Conservation (phyloP, 1,140 invertebrate genomes). For the Meloidogyne hapla region DNA sequence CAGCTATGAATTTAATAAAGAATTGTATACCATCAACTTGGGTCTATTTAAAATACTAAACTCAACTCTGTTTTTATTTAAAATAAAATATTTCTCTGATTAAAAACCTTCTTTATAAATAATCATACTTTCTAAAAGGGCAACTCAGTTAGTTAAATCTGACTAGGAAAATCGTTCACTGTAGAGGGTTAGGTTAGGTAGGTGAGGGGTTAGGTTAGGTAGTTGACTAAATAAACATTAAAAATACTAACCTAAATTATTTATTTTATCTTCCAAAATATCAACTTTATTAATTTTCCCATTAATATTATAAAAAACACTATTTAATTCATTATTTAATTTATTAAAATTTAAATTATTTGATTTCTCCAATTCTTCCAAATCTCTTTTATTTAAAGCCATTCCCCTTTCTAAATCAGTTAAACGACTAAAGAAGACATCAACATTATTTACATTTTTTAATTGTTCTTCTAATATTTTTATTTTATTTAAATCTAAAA, state of each 20-base stretch:
- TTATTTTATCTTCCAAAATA: not conserved
- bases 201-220: too few relatives aligned
- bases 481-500: not conserved
- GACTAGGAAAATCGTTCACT: too few relatives aligned
- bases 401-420: not conserved
- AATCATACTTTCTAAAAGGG: too few relatives aligned
- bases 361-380: not conserved
- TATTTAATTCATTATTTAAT: slow-evolving; percentile 6
- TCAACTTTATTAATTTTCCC: not conserved
- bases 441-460: slow-evolving; percentile 4
- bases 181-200: too few relatives aligned
- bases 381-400: not conserved
- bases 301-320: not conserved
- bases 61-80: too few relatives aligned
- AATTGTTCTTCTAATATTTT: slow-evolving; percentile 6
- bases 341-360: slow-evolving; percentile 4
- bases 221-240: too few relatives aligned
- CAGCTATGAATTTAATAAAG: too few relatives aligned
- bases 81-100: too few relatives aligned
- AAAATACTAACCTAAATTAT: not conserved
- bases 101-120: too few relatives aligned
- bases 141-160: too few relatives aligned
- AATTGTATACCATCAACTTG: too few relatives aligned
- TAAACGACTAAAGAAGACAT: not conserved
- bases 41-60: too few relatives aligned